Base-by-base conservation (phyloP, 2,888 invertebrate species). In the Phengaris arion region DNA sequence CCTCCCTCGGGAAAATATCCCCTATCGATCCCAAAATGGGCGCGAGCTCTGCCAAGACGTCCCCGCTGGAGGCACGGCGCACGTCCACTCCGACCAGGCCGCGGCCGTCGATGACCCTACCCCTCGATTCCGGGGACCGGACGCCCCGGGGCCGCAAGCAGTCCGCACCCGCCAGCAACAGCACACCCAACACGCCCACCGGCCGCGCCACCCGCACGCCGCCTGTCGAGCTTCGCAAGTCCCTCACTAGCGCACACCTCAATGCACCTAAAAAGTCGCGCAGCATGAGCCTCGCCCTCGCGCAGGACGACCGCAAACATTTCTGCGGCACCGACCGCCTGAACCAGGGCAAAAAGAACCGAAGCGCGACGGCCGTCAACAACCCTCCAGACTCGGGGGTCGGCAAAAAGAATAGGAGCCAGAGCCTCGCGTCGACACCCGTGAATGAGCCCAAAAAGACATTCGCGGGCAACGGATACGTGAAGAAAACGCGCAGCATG, bases 401-500 rank as follows among this genome's bases (percentile, higher is more conserved):
- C 6, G 79, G 81, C 6, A 81, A 87, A 5, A 86, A 85, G 76
- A 82, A 83, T 0, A 88, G 93, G 77, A 92, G 92, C 80, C 93
- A 90, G 78, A 93, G 93, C 78, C 87, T 92, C 75, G 92, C 92
- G 0, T 85, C 89, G 51, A 90, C 92, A 2, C 89, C 91, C 2
- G 81, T 88, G 59, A 82, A 84, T 74, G 92, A 90, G 75, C 84
- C 87, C 5, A 86, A 83, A 78, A 89, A 86, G 75, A 76, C 83
- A 0, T 83, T 87, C 51, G 52, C 54, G 55, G 82, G 81, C 75
- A 81, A 82, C 8, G 86, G 85, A 74, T 86, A 85, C 77, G 83
- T 86, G 9, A 91, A 89, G 78, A 93, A 92, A 79, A 88, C 92
- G 8, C 81, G 93, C 9, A 93, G 93, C 82, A 90, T 92, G 92